phyloP scores from a whole-genome alignment of 2,113 vertebrate species.

The Herpetotheres cachinnans region DNA sequence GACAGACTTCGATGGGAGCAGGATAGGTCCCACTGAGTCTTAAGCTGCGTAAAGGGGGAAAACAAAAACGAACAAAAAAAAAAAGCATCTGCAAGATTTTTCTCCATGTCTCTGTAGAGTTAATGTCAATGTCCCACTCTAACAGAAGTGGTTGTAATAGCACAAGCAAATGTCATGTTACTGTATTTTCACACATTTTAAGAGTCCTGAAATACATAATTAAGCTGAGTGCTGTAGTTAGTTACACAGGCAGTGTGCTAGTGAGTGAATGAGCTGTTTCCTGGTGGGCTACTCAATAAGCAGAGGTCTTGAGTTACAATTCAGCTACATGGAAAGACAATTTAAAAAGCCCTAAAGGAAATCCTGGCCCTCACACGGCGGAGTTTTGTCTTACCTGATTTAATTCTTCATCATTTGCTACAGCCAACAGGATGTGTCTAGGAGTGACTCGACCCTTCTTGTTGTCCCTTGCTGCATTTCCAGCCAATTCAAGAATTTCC shows the following conservation, averaged over 20 bases:
- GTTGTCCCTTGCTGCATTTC: slow-evolving; percentile 97
- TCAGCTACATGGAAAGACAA: slow-evolving; percentile 8
- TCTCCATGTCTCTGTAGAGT: background rate
- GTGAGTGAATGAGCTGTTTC: background rate
- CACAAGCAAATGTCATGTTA: background rate
- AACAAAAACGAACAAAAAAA: background rate
- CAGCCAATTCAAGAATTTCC: slow-evolving; percentile 97
- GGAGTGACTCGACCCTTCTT: slow-evolving; percentile 97
- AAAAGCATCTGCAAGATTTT: background rate
- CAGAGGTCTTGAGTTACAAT: slow-evolving; percentile 28
- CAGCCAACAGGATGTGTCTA: slow-evolving; percentile 94
- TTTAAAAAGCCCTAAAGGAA: slow-evolving; percentile 24
- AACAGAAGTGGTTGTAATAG: background rate
- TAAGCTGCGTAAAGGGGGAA: background rate
- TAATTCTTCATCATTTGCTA: slow-evolving; percentile 97
- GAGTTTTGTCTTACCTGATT: slow-evolving; percentile 85
- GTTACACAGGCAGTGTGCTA: background rate
- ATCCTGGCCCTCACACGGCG: background rate
- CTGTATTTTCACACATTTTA: background rate
- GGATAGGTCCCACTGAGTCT: background rate
- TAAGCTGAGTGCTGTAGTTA: background rate
- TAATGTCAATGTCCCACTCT: background rate
- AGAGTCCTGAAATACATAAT: background rate
- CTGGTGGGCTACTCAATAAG: background rate
- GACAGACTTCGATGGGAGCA: background rate